A percentile compares a stretch with the other conserved stretches of the same genome.
These are phyloP conservation scores for Pegoplata infirma DNA, from an alignment of 2,888 invertebrate genomes.

Conservation along the genomic window DNA sequence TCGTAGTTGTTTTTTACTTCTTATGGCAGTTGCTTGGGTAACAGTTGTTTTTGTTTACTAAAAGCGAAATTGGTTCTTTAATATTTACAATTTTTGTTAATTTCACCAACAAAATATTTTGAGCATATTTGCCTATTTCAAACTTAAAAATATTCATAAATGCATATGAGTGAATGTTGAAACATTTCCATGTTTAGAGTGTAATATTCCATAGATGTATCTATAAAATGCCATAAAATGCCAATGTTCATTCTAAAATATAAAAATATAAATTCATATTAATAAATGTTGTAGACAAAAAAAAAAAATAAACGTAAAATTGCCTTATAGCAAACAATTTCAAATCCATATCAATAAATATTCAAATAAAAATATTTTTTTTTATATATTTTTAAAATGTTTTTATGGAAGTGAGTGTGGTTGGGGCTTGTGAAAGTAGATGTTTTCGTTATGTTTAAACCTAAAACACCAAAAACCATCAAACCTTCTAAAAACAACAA, in stretches of 20 bases:
- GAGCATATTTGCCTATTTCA: too few relatives aligned
- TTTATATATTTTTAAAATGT: conserved; percentile 24
- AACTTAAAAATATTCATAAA: background rate
- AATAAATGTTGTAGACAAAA: conserved; percentile 19
- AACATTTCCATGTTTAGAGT: background rate
- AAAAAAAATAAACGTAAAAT: conserved; percentile 42
- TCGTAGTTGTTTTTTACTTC: too few relatives aligned
- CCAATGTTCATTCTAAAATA: background rate
- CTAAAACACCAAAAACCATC: conserved; percentile 37
- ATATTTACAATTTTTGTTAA: too few relatives aligned
- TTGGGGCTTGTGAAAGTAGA: background rate
- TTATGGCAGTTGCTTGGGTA: too few relatives aligned
- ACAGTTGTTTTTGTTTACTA: too few relatives aligned
- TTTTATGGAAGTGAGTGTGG: background rate
- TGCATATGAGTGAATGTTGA: background rate
- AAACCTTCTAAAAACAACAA: background rate
- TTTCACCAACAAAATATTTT: too few relatives aligned
- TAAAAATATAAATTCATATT: conserved; percentile 14
- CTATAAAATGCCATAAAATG: conserved; percentile 3
- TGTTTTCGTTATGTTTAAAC: too few relatives aligned
- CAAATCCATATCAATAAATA: conserved; percentile 58
- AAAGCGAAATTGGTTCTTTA: too few relatives aligned
- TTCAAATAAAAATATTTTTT: conserved; percentile 52
- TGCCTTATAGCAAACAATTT: conserved; percentile 59
- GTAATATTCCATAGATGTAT: conserved; percentile 1